Percentiles rank a stretch among this genome's conserved stretches.
Evolutionary conservation across 2,113 vertebrate genomes (phyloP).

Genomic region (Picathartes gymnocephalus): DNA sequence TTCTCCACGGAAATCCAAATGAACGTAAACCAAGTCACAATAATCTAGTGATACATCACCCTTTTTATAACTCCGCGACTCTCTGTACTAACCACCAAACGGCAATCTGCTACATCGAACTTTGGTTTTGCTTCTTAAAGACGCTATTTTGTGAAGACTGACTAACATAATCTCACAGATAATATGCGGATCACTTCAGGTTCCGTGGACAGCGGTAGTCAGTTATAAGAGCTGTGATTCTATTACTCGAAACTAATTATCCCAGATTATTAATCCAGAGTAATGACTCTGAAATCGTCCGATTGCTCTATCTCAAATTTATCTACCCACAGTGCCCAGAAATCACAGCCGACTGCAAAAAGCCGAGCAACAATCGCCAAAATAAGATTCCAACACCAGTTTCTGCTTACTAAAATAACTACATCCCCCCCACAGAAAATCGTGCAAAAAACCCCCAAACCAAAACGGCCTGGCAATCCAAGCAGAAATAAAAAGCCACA

Average conservation of each 20-base stretch:
- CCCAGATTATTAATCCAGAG: neutral
- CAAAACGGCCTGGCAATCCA: too few relatives aligned
- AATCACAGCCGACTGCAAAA: neutral
- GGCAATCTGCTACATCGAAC: neutral
- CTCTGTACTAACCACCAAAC: neutral
- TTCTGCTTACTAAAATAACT: neutral
- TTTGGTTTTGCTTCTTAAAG: neutral
- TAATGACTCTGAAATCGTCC: neutral
- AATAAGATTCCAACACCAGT: neutral
- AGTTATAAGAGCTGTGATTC: neutral
- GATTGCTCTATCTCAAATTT: neutral
- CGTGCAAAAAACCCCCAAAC: neutral
- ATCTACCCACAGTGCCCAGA: neutral
- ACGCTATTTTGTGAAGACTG: neutral
- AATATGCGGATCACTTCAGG: accelerated
- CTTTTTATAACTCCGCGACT: neutral
- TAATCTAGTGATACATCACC: neutral
- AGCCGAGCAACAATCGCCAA: neutral
- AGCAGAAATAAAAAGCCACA: neutral
- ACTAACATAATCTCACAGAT: neutral
- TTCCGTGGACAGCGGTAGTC: accelerated
- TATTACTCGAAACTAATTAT: neutral
- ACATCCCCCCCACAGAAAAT: neutral
- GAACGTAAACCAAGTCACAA: accelerated
- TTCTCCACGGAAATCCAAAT: neutral